A percentile compares a stretch with the other conserved stretches of the same genome.
Evolutionary conservation across 2,888 invertebrate species (phyloP).

Genomic region (Trypoxylon attenuatum): DNA sequence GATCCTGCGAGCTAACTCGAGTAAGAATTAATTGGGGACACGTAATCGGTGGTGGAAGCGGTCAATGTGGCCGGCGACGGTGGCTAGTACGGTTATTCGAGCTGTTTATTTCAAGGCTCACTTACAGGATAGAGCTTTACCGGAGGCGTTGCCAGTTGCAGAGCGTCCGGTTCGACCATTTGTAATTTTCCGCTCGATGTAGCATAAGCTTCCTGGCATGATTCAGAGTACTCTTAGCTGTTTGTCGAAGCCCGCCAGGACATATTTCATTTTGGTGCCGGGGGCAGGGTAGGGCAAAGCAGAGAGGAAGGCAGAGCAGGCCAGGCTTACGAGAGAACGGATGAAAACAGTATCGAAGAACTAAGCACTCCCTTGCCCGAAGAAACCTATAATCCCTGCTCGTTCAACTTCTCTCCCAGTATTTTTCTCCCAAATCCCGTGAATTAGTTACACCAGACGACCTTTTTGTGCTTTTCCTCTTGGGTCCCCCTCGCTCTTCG

Average conservation of each 20-base stretch:
- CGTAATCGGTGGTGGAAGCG: no score
- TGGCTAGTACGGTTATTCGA: conserved; percentile 9
- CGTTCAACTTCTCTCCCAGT: background rate
- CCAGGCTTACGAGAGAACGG: conserved; percentile 5
- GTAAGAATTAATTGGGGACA: no score
- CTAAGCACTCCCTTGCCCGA: background rate
- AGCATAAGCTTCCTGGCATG: conserved; percentile 61
- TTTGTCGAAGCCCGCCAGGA: conserved; percentile 49
- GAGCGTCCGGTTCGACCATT: conserved; percentile 55
- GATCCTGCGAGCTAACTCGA: background rate
- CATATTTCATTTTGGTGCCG: conserved; percentile 52
- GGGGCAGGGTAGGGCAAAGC: no score
- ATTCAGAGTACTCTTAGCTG: conserved; percentile 58
- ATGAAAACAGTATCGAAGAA: conserved; percentile 28
- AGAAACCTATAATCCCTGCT: conserved; percentile 5
- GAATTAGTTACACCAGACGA: background rate
- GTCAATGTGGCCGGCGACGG: no score
- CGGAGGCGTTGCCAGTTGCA: conserved; percentile 53
- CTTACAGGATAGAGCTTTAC: conserved; percentile 24
- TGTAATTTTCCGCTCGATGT: conserved; percentile 68
- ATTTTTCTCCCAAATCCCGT: background rate
- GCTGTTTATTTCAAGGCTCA: conserved; percentile 42
- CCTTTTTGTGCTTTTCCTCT: conserved; percentile 7
- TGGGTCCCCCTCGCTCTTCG: background rate
- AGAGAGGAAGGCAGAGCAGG: no score